Evolutionary conservation across 2,888 invertebrate species (phyloP), one percentile per base, ranked within the genome.

Genomic region (Pomacea canaliculata): DNA sequence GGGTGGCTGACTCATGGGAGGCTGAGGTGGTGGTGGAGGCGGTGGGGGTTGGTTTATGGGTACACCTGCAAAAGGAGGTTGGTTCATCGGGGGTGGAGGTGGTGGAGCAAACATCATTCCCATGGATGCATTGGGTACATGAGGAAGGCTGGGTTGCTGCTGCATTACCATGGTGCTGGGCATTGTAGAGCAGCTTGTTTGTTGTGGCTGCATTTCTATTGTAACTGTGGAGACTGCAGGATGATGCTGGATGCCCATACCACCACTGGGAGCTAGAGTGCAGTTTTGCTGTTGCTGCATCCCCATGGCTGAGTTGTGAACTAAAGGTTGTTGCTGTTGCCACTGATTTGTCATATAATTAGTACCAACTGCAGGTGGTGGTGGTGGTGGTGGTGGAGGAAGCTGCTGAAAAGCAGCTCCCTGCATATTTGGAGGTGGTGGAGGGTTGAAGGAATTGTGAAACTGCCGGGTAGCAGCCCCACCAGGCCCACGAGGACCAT

Each of bases 51-150:
- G 60, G 37, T 73, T 67, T 56, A 8, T 16, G 51, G 56, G 67
- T 48, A 56, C 8, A 56, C 51, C 51, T 56, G 51, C 10, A 10
- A 59, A 27, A 19, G 71, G 18, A 19, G 67, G 73, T 18, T 37
- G 37, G 37, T 37, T 37, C 37, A 37, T 37, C 4, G 73, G 73
- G 4, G 73, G 74, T 7, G 74, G 74, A 13, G 74, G 74, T 2
- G 74, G 74, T n/a, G 68, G 74, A 37, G 56, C 49, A 46, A 74
- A 63, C 74, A 74, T 74, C 74, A 69, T 74, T 56, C 69, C 63
- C 74, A 74, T 63, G 27, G 13, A 12, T 2, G 68, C 5, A 46
- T 7, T 48, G 9, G 68, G 48, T 27, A 68, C 37, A 9, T 60
- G 69, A 3, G 51, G 51, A 56, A 10, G 16, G 51, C 51, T 56